A percentile compares a stretch with the other conserved stretches of the same genome.
phyloP scores from a whole-genome alignment of 2,797 vertebrate genomes.

The Crenuchus spilurus region DNA sequence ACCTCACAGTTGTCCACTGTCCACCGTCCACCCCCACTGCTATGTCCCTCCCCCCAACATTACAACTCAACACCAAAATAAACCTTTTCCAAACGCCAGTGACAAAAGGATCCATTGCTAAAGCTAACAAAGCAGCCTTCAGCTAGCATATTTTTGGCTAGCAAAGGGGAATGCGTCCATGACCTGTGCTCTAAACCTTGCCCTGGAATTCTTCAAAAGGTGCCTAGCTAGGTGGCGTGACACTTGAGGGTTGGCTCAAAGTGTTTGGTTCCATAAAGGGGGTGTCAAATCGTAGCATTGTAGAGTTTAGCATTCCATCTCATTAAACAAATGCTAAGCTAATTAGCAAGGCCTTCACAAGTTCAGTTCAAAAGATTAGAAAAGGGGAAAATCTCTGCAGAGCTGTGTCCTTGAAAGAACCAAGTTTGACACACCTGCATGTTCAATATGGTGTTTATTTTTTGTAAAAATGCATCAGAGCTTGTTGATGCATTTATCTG shows the following conservation, averaged over 20 bases:
- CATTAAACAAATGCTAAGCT: no score
- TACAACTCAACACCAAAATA: slow-evolving; percentile 84
- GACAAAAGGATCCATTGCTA: slow-evolving; percentile 85
- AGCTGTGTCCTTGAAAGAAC: no score
- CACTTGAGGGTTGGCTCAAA: background rate
- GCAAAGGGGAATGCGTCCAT: slow-evolving; percentile 72
- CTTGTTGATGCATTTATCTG: background rate
- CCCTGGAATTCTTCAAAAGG: slow-evolving; percentile 32
- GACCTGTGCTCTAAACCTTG: slow-evolving; percentile 63
- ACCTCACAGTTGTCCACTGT: slow-evolving; percentile 81
- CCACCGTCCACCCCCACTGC: slow-evolving; percentile 51
- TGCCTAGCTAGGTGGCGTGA: background rate
- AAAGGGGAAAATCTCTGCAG: no score
- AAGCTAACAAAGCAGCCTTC: slow-evolving; percentile 76
- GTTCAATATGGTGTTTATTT: slow-evolving; percentile 16
- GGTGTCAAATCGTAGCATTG: no score
- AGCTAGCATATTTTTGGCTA: slow-evolving; percentile 82
- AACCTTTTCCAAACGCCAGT: slow-evolving; percentile 82
- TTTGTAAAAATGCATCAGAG: background rate
- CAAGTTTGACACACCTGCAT: no score
- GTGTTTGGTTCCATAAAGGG: no score
- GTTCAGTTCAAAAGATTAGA: no score
- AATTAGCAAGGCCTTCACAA: no score
- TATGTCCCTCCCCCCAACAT: slow-evolving; percentile 12
- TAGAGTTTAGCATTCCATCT: no score